A percentile compares a stretch with the other conserved stretches of the same genome.
phyloP scores from a whole-genome alignment of 2,888 invertebrate species.

The Podotricha telesiphe region DNA sequence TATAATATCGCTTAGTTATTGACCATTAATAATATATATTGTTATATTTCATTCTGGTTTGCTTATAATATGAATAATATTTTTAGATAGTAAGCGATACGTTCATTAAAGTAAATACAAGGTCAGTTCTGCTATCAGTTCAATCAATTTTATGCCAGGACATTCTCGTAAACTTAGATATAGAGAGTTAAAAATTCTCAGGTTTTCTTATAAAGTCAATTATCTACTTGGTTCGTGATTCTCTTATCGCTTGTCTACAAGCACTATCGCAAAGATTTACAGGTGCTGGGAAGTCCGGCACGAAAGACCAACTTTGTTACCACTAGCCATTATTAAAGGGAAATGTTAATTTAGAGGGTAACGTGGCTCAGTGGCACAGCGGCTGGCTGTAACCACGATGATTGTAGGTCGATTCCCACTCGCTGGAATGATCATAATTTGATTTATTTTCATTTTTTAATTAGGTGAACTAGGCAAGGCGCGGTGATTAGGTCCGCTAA shows the following conservation, averaged over 20 bases:
- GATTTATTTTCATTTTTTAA: too few relatives aligned
- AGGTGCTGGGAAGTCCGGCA: slow-evolving; percentile 59
- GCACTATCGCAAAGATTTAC: slow-evolving; percentile 75
- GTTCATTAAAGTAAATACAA: slow-evolving; percentile 23
- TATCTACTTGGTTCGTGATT: slow-evolving; percentile 65
- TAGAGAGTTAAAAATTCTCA: slow-evolving; percentile 57
- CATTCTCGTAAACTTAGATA: slow-evolving; percentile 53
- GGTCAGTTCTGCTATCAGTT: slow-evolving; percentile 48
- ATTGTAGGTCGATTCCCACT: too few relatives aligned
- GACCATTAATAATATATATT: neutral
- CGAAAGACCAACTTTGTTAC: slow-evolving; percentile 49
- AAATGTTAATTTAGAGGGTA: neutral
- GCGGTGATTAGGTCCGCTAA: too few relatives aligned
- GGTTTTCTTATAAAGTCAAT: slow-evolving; percentile 76
- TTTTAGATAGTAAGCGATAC: neutral
- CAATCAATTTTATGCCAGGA: slow-evolving; percentile 58
- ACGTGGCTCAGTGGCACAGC: too few relatives aligned
- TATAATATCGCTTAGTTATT: neutral
- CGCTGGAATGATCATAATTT: too few relatives aligned
- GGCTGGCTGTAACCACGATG: too few relatives aligned
- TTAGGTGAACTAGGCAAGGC: too few relatives aligned
- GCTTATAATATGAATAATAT: neutral
- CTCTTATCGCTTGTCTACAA: slow-evolving; percentile 66
- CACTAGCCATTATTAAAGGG: slow-evolving; percentile 11
- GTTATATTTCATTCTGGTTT: too few relatives aligned